phyloP scores from a whole-genome alignment of 2,888 invertebrate species.

The Micoletzkya japonica region DNA sequence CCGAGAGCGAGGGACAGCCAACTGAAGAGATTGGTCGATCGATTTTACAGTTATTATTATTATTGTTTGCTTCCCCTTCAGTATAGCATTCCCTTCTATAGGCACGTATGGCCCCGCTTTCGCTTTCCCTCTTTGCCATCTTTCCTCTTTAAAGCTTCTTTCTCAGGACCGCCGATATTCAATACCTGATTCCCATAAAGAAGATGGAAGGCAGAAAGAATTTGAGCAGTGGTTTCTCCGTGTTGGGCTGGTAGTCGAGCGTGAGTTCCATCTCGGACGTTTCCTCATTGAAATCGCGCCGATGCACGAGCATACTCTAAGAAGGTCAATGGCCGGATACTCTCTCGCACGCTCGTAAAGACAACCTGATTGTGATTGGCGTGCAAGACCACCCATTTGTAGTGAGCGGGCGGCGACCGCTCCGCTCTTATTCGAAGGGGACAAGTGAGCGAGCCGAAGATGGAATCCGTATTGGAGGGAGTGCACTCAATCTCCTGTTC shows the following conservation, averaged over 20 bases:
- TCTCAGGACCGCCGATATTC: too few relatives aligned
- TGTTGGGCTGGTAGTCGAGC: background rate
- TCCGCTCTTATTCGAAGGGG: background rate
- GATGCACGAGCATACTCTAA: background rate
- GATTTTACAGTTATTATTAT: too few relatives aligned
- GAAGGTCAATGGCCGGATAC: background rate
- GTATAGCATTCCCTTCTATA: too few relatives aligned
- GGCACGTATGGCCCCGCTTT: too few relatives aligned
- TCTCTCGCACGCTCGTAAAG: background rate
- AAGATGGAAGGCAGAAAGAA: conserved; percentile 38
- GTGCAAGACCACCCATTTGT: background rate
- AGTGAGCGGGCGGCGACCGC: background rate
- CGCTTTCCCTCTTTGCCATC: too few relatives aligned
- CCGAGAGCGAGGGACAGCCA: conserved; percentile 50
- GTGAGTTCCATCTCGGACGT: background rate
- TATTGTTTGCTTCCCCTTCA: too few relatives aligned
- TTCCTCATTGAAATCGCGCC: background rate
- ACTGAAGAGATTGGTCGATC: conserved; percentile 41
- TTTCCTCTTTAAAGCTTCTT: too few relatives aligned
- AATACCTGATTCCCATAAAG: conserved; percentile 45
- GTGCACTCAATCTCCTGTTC: background rate
- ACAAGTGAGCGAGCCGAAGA: background rate
- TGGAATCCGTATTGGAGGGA: background rate
- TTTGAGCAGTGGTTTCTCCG: background rate
- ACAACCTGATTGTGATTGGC: background rate